phyloP scores from a whole-genome alignment of 2,797 vertebrate genomes.

The Gallinago nigripennis region DNA sequence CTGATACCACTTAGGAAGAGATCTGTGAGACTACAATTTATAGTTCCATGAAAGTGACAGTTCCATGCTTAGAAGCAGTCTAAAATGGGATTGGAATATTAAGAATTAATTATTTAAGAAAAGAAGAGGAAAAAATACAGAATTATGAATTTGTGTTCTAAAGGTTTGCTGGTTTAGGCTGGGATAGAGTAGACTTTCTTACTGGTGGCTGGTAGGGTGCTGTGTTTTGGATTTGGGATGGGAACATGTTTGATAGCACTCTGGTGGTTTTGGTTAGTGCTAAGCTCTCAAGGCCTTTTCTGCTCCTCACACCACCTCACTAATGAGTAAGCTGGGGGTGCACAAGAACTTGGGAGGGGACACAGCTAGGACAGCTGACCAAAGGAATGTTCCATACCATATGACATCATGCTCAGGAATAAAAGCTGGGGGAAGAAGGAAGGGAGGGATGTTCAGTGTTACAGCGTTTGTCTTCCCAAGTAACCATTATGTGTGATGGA shows the following conservation, averaged over 20 bases:
- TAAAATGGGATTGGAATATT: background rate
- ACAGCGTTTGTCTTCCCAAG: background rate
- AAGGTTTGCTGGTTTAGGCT: background rate
- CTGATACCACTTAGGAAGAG: background rate
- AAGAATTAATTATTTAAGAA: background rate
- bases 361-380: background rate
- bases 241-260: background rate
- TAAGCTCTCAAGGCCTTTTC: background rate
- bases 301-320: background rate
- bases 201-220: background rate
- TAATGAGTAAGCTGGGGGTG: background rate
- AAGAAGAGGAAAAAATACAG: background rate
- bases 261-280: background rate
- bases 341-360: background rate
- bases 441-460: background rate
- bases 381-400: background rate
- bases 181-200: background rate
- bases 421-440: background rate
- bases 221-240: background rate
- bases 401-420: background rate
- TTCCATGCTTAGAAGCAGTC: background rate
- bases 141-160: background rate
- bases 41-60: background rate
- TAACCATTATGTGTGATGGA: background rate
- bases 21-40: fast-evolving